Base-by-base conservation (phyloP, 53 echinoderm and acorn worm species). In the Crossaster papposus region DNA sequence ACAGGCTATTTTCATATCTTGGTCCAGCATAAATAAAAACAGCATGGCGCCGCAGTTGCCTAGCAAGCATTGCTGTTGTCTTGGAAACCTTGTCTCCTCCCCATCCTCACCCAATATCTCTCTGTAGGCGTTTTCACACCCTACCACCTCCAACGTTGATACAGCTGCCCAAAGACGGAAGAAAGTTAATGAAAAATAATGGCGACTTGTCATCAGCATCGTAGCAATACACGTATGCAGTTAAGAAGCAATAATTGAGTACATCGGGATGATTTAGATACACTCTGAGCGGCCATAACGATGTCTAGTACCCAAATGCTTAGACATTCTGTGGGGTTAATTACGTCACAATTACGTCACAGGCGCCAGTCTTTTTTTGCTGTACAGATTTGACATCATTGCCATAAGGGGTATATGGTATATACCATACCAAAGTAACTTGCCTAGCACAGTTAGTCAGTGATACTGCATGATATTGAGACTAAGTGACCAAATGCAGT, bases 181-280 rank as follows among this genome's bases (percentile, higher is more conserved):
- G 65, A 68, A 68, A 82, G 38, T 65, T 82, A 82, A 82, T 82
- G 70, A 82, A 55, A 82, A 82, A 82, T 82, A 68, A 82, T 82
- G 68, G 58, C 63, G 13, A 31, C 24, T 68, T 68, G 68, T 28
- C 28, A 68, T 23, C 4, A 68, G 7, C 28, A 62, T 62, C 18
- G 62, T 62, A 20, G 62, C 62, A 62, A 23, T 23, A 62, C 62
- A 62, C 62, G 62, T 44, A 5, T 44, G n/a, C n/a, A 5, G 62
- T 20, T 20, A 20, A 14, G 23, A 62, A 62, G 18, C 62, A 62
- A 62, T 62, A 62, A 17, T 62, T 44, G 44, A 44, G 44, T 9
- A 9, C 44, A 44, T 44, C 9, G 5, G 44, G 44, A 5, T 44
- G 44, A 5, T 44, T 44, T 44, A 9, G 44, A 44, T 44, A 44